Evolutionary conservation across 2,888 invertebrate species (phyloP).

Genomic region (Hypselothyrea guttata): DNA sequence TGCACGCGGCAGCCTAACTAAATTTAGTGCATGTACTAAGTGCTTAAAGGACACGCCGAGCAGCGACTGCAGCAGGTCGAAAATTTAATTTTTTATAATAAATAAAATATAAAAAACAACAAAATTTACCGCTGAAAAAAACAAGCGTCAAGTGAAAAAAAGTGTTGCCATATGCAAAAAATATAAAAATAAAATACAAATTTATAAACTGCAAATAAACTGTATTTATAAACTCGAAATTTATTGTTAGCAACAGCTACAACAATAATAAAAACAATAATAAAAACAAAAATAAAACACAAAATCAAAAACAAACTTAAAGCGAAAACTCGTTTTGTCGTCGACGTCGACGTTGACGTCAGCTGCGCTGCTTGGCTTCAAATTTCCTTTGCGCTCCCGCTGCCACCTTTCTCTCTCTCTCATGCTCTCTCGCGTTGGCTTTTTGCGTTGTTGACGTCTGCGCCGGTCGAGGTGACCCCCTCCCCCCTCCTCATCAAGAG

Average conservation of each 20-base stretch:
- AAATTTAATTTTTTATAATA: slow-evolving; percentile 12
- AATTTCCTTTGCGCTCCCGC: background rate
- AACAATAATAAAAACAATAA: slow-evolving; percentile 30
- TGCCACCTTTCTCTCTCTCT: background rate
- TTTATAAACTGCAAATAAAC: slow-evolving; percentile 56
- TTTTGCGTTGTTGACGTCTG: slow-evolving; percentile 63
- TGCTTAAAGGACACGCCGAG: slow-evolving; percentile 13
- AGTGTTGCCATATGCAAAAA: slow-evolving; percentile 70
- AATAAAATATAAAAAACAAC: background rate
- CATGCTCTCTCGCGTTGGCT: background rate
- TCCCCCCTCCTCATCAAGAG: slow-evolving; percentile 2
- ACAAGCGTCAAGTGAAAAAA: too few relatives aligned
- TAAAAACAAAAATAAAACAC: slow-evolving; percentile 28
- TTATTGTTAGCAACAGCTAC: slow-evolving; percentile 20
- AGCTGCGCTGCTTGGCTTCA: background rate
- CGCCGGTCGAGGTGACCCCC: slow-evolving; percentile 60
- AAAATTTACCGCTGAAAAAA: too few relatives aligned
- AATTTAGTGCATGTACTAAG: slow-evolving; percentile 4
- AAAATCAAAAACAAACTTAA: slow-evolving; percentile 3
- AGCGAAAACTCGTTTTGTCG: slow-evolving; percentile 40
- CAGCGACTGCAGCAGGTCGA: slow-evolving; percentile 47
- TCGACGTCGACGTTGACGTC: background rate
- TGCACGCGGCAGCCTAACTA: slow-evolving; percentile 43
- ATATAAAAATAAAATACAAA: too few relatives aligned
- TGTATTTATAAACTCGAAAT: slow-evolving; percentile 44